Percentiles rank a stretch among this genome's conserved stretches.
These are phyloP conservation scores for Drosophila phalerata DNA, from an alignment of 2,888 invertebrate species.

Conservation along the genomic window DNA sequence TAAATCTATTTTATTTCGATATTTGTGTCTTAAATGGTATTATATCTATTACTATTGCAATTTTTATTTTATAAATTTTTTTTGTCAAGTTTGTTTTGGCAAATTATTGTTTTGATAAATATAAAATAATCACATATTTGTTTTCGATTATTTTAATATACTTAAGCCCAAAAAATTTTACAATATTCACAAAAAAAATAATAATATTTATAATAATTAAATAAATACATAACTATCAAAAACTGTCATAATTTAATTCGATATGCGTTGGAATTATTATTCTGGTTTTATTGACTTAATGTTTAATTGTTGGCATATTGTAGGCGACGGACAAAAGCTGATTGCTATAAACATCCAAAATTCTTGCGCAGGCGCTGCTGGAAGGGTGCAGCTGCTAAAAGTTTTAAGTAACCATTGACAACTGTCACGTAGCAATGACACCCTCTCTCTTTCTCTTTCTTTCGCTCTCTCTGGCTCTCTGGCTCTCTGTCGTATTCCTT, in stretches of 20 bases:
- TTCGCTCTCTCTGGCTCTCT: not conserved
- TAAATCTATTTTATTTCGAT: no score
- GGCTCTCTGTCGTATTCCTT: conserved; percentile 23
- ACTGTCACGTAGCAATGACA: conserved; percentile 38
- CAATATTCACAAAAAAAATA: no score
- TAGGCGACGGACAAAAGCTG: conserved; percentile 1
- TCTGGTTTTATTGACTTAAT: not conserved
- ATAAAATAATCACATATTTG: no score
- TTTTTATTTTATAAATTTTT: no score
- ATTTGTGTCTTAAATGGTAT: no score
- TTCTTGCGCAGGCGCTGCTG: conserved; percentile 49
- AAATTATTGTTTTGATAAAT: no score
- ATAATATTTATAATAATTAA: no score
- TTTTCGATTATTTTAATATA: no score
- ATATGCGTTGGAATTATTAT: not conserved
- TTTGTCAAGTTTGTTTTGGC: no score
- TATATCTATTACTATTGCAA: no score
- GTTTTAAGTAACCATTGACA: conserved; percentile 42
- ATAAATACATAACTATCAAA: no score
- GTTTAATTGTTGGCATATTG: not conserved
- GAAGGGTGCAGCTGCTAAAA: conserved; percentile 41
- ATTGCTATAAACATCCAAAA: not conserved
- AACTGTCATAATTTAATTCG: not conserved
- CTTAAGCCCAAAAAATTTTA: no score
- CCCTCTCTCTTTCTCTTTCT: conserved; percentile 2